A percentile compares a stretch with the other conserved stretches of the same genome.
These are phyloP conservation scores for Neodiprion virginianus DNA, from an alignment of 1,140 invertebrate genomes.

Conservation along the genomic window DNA sequence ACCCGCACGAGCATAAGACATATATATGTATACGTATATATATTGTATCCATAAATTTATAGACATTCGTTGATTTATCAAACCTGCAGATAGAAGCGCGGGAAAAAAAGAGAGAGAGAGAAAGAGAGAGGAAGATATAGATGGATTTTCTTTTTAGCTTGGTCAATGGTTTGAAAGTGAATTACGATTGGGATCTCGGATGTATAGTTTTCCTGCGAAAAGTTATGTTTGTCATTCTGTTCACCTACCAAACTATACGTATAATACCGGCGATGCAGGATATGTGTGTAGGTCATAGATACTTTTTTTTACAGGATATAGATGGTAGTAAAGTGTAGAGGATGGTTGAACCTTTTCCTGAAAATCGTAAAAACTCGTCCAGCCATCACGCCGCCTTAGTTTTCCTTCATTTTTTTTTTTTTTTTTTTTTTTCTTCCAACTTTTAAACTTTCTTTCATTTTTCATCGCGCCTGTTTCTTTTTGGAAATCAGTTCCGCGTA, in stretches of 20 bases:
- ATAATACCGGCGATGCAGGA: background rate
- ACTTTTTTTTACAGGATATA: background rate
- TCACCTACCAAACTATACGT: background rate
- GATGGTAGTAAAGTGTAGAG: background rate
- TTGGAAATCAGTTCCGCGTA: background rate
- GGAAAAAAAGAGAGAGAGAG: no score
- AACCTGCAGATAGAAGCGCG: no score
- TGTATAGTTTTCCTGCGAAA: background rate
- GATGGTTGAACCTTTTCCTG: background rate
- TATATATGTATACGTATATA: no score
- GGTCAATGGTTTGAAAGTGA: conserved; percentile 7
- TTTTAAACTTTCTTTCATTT: background rate
- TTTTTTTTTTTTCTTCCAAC: background rate
- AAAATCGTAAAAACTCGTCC: background rate
- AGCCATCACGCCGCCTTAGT: background rate
- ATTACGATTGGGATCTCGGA: background rate
- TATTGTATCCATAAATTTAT: no score
- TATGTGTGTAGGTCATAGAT: background rate
- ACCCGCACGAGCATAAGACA: no score
- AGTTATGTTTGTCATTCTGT: background rate
- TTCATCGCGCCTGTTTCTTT: background rate
- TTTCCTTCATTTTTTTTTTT: background rate
- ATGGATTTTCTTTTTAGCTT: conserved; percentile 4
- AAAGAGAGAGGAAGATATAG: background rate
- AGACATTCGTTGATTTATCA: no score